Percentiles rank a stretch among this genome's conserved stretches.
These are phyloP conservation scores for Hyles euphorbiae DNA, from an alignment of 1,140 invertebrate genomes.

Conservation along the genomic window DNA sequence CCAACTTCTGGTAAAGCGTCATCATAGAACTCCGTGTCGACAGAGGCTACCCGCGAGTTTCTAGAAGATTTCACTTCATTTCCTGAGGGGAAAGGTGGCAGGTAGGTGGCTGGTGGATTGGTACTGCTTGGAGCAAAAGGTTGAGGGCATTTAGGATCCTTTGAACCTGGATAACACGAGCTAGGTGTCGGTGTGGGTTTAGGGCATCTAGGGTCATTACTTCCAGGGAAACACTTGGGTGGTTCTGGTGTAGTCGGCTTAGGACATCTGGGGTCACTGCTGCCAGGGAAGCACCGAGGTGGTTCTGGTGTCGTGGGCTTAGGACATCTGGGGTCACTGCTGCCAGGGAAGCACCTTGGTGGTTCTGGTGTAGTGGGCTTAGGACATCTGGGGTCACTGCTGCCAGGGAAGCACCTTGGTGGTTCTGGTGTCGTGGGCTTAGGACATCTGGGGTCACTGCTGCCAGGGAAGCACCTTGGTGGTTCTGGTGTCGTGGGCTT, in stretches of 20 bases:
- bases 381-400: constrained; percentile 60
- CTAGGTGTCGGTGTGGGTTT: constrained; percentile 52
- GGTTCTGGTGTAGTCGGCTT: constrained; percentile 46
- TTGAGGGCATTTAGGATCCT: constrained; percentile 77
- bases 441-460: constrained; percentile 52
- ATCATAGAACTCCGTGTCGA: constrained; percentile 48
- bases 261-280: constrained; percentile 64
- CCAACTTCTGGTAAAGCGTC: constrained; percentile 44
- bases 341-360: constrained; percentile 53
- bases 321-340: constrained; percentile 60
- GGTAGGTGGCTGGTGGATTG: constrained; percentile 74
- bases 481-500: constrained; percentile 22
- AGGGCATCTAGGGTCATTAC: constrained; percentile 49
- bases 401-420: constrained; percentile 52
- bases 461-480: constrained; percentile 33
- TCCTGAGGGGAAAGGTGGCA: constrained; percentile 67
- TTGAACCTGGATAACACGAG: constrained; percentile 77
- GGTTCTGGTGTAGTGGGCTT: constrained; percentile 23
- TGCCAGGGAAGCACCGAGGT: constrained; percentile 49
- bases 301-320: constrained; percentile 26
- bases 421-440: constrained; percentile 10
- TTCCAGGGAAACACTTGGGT: constrained; percentile 61
- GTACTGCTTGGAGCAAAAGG: constrained; percentile 73
- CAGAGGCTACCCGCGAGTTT: constrained; percentile 33
- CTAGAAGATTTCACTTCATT: constrained; percentile 55